Evolutionary conservation across 2,113 vertebrate species (phyloP).

Genomic region (Danionella cerebrum): DNA sequence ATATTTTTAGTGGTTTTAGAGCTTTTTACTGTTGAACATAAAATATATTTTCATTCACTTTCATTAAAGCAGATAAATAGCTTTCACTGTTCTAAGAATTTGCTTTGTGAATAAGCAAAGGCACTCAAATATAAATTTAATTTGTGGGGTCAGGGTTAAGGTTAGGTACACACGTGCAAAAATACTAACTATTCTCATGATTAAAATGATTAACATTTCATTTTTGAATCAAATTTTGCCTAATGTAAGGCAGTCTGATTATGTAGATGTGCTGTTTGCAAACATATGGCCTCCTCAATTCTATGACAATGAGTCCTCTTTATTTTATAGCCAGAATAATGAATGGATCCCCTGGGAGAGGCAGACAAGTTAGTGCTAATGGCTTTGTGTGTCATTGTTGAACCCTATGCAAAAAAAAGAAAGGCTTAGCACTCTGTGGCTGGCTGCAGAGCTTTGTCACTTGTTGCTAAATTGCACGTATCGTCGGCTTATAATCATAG

Average conservation of each 20-base stretch:
- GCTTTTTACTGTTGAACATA: too few species aligned
- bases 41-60: too few species aligned
- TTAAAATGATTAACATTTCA: too few species aligned
- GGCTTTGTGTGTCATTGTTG: conserved; percentile 22
- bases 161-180: too few species aligned
- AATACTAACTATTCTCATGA: too few species aligned
- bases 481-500: background rate
- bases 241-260: background rate
- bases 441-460: conserved; percentile 1
- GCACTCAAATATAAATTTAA: too few species aligned
- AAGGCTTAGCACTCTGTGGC: background rate
- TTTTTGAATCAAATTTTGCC: too few species aligned
- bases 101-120: too few species aligned
- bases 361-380: conserved; percentile 25
- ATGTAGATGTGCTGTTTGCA: conserved; percentile 1
- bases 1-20: too few species aligned
- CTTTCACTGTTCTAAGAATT: too few species aligned
- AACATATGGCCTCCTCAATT: conserved; percentile 9
- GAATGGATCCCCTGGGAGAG: conserved; percentile 20
- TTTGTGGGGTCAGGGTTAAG: too few species aligned
- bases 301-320: conserved; percentile 25
- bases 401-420: conserved; percentile 1
- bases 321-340: conserved; percentile 30
- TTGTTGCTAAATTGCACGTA: background rate
- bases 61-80: too few species aligned